Conservation (phyloP, 2,888 invertebrate genomes). For the Polia nebulosa region DNA sequence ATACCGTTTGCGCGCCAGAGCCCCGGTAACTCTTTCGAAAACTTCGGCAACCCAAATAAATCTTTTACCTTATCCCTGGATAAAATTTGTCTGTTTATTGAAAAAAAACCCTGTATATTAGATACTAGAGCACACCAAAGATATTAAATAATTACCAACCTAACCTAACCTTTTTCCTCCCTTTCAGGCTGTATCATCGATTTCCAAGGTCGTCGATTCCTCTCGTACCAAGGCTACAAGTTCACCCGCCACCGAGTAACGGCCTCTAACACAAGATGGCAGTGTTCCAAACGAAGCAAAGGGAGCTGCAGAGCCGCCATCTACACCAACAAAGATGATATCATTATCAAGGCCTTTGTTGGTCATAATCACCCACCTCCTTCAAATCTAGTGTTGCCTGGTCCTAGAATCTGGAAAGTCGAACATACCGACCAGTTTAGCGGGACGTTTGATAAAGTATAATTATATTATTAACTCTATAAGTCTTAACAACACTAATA, state of each 20-base stretch:
- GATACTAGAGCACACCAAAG: background rate
- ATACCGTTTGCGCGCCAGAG: too few relatives aligned
- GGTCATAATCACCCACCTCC: constrained; percentile 25
- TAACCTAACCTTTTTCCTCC: background rate
- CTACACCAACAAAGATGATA: constrained; percentile 51
- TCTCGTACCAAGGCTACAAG: constrained; percentile 33
- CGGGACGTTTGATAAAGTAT: background rate
- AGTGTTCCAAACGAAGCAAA: constrained; percentile 23
- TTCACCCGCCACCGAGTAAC: constrained; percentile 28
- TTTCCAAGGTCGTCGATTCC: constrained; percentile 15
- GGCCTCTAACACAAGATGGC: constrained; percentile 27
- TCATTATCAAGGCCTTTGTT: constrained; percentile 40
- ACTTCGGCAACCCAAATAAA: too few relatives aligned
- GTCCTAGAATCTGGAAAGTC: background rate
- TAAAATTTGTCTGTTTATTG: too few relatives aligned
- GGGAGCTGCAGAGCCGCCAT: constrained; percentile 44
- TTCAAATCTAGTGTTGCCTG: background rate
- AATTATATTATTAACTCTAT: too few relatives aligned
- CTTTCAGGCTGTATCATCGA: constrained; percentile 21
- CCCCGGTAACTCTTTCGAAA: too few relatives aligned
- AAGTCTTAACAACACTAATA: background rate
- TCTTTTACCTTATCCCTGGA: too few relatives aligned
- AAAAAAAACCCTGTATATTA: background rate
- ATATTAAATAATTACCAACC: too few relatives aligned
- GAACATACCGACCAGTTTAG: background rate